Base-by-base conservation (phyloP, 2,797 vertebrate species). In the Psittacula derbiana region DNA sequence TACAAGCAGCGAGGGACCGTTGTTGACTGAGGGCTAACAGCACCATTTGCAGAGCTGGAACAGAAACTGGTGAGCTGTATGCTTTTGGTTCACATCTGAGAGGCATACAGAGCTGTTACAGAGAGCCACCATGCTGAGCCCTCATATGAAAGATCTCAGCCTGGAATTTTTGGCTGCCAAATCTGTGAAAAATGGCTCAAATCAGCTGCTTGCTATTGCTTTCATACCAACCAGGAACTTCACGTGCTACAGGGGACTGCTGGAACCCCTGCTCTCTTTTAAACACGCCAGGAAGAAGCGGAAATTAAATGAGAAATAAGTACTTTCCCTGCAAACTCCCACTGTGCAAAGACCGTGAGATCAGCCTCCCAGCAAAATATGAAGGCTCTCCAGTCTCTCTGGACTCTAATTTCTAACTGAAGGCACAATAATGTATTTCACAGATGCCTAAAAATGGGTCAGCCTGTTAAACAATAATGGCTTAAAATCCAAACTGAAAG, bases 221-320 rank as follows among this genome's bases (percentile, higher is more conserved):
- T 79, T 84, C 66, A 11, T 0, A 53, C 38, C 80, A 82, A 36
- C 4, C 87, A 76, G 75, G 67, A 88, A 41, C 7, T 73, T 64
- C 70, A 50, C 1, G 0, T 55, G 80, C 88, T 81, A 14, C 43
- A 46, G 49, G 58, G 76, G 70, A n/a, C 25, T 40, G 73, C 71
- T 47, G 64, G 70, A 94, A 64, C 66, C 60, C 64, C 50, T 0
- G 16, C 31, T 80, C 55, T 33, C 90, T 53, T 57, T 57, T 7
- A 52, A 93, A 57, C 46, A 41, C 47, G 38, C 55, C 47, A 53
- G n/a, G 28, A 91, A 92, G 10, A 10, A 75, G 81, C 0, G 43
- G 93, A 95, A 93, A 95, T 92, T 4, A 93, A 81, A 73, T 75
- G 80, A 94, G 88, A 55, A 94, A 7, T 71, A 84, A 93, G 75